Conservation (phyloP, 2,888 invertebrate genomes). For the Thysanoteuthis rhombus region DNA sequence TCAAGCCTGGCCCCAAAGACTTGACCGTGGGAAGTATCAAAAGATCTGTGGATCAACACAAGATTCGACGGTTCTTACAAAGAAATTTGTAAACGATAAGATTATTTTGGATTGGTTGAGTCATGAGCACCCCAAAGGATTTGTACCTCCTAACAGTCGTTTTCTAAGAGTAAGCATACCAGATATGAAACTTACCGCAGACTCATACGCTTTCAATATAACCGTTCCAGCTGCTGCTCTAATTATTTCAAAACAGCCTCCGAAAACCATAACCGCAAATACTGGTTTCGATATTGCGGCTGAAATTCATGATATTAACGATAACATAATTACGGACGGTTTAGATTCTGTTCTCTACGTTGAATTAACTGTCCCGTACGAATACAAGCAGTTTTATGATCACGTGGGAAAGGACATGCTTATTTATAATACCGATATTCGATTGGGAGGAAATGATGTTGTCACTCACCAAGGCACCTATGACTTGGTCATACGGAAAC, state of each 20-base stretch:
- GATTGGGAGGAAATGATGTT: slow-evolving; percentile 40
- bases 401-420: slow-evolving; percentile 37
- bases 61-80: neutral
- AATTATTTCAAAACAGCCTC: slow-evolving; percentile 28
- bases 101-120: slow-evolving; percentile 33
- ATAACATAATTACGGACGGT: slow-evolving; percentile 35
- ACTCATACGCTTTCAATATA: slow-evolving; percentile 39
- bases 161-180: slow-evolving; percentile 34
- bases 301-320: slow-evolving; percentile 36
- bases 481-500: slow-evolving; percentile 39
- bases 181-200: slow-evolving; percentile 32
- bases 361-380: slow-evolving; percentile 40
- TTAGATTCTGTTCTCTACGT: slow-evolving; percentile 43
- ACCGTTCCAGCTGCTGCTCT: slow-evolving; percentile 36
- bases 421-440: slow-evolving; percentile 37
- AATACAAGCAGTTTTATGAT: slow-evolving; percentile 37
- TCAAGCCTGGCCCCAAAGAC: slow-evolving; percentile 30
- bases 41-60: slow-evolving; percentile 29
- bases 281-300: slow-evolving; percentile 34
- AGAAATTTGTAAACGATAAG: neutral
- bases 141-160: slow-evolving; percentile 35
- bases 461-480: slow-evolving; percentile 37
- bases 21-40: slow-evolving; percentile 19
- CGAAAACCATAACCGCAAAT: slow-evolving; percentile 28
- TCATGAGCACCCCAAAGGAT: slow-evolving; percentile 32